A percentile compares a stretch with the other conserved stretches of the same genome.
phyloP scores from a whole-genome alignment of 2,113 vertebrate genomes.

The Tylochromis polylepis region DNA sequence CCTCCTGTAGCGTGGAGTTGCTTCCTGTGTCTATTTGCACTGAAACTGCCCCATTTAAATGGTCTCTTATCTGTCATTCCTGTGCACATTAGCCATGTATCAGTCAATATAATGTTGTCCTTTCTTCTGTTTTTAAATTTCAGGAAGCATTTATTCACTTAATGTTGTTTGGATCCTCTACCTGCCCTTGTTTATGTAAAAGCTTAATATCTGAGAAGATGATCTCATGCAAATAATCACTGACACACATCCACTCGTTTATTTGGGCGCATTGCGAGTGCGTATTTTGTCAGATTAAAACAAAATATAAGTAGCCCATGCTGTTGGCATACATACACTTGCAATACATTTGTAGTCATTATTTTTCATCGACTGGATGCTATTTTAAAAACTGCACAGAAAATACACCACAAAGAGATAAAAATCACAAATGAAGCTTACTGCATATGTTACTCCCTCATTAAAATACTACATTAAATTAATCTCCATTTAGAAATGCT shows the following conservation, averaged over 20 bases:
- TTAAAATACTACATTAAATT: background rate
- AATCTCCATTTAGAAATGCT: background rate
- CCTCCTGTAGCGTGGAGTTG: background rate
- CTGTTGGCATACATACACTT: background rate
- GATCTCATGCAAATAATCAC: constrained; percentile 8
- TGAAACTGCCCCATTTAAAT: background rate
- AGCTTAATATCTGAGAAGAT: background rate
- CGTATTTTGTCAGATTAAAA: background rate
- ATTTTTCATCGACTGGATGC: background rate
- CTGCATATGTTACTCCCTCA: background rate
- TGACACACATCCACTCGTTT: background rate
- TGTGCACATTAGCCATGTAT: background rate
- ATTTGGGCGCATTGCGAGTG: background rate
- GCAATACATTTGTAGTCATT: background rate
- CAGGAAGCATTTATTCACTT: background rate
- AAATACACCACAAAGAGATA: background rate
- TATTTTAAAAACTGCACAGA: background rate
- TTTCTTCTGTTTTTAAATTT: constrained; percentile 16
- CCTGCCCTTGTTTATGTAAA: background rate
- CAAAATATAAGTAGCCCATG: background rate
- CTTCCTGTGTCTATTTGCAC: constrained; percentile 13
- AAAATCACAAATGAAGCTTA: background rate
- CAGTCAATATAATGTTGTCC: background rate
- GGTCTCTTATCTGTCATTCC: background rate
- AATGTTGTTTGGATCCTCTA: background rate